Base-by-base conservation (phyloP, 2,888 invertebrate species). In the Eulithis testata region DNA sequence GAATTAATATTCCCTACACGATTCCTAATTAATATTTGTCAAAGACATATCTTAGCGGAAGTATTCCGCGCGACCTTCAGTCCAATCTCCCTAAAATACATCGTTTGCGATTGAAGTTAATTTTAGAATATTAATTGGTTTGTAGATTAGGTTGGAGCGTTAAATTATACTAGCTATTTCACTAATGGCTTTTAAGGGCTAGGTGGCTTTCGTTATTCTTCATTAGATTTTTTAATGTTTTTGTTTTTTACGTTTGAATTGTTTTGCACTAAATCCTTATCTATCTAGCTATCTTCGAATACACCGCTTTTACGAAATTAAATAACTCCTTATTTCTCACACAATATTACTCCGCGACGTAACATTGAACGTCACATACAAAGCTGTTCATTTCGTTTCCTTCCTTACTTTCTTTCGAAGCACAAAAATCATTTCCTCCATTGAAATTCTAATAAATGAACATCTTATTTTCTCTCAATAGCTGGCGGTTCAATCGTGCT, bases 21-120 rank as follows among this genome's bases (percentile, higher is more conserved):
- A 70, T 76, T 77, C 73, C 69, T 71, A 74, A 79, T 78, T 76
- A 78, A 78, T 81, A 77, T 78, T 79, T 83, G 84, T 82, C 83
- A 82, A 84, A 81, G 77, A 21, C 21, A 1, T 21, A 70, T 78
- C 77, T 79, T 77, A 80, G 77, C 76, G 69, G 70, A 64, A 68
- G 66, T 68, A 60, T 76, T 74, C 85, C 84, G 84, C 84, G 79
- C 58, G 51, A 63, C 60, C 78, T 81, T 81, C 80, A 65, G 47
- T 68, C 65, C 64, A 69, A 59, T 76, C 73, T 58, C 49, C 55
- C 67, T 65, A 65, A 74, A 76, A 73, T 70, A 72, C 69, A 67
- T 64, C 61, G 64, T 50, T 50, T 69, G 67, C 76, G 70, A 74
- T 74, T 76, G 71, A 68, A 64, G 71, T 53, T 68, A 66, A 70